Conservation (phyloP, 2,113 vertebrate genomes). For the Polypterus senegalus region DNA sequence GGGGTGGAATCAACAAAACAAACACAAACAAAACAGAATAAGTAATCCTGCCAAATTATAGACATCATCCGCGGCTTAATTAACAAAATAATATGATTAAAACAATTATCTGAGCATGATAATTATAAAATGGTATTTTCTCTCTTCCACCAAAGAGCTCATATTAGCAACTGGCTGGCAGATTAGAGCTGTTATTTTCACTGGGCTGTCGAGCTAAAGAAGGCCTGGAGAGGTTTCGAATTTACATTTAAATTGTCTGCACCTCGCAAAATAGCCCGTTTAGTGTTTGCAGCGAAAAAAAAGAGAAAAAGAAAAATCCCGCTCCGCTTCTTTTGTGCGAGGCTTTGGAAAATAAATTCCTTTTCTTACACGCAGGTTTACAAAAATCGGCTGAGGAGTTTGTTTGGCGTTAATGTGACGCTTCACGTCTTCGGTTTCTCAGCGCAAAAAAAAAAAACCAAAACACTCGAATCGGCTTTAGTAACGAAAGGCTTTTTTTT, state of each 20-base stretch:
- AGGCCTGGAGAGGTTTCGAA: constrained; percentile 12
- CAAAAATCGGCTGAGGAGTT: not conserved
- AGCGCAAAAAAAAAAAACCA: too few species aligned
- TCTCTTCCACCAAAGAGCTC: constrained; percentile 8
- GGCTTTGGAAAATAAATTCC: not conserved
- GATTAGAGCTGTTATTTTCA: constrained; percentile 14
- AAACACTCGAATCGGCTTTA: too few species aligned
- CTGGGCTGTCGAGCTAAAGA: constrained; percentile 5
- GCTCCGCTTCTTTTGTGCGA: not conserved
- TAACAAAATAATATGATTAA: constrained; percentile 12
- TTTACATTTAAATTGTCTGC: constrained; percentile 17
- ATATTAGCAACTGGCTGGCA: constrained; percentile 16
- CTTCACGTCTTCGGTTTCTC: too few species aligned
- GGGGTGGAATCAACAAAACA: constrained; percentile 3
- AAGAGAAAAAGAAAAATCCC: too few species aligned
- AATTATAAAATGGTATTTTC: constrained; percentile 14
- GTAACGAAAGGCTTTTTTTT: too few species aligned
- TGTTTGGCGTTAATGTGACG: too few species aligned
- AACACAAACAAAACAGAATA: constrained; percentile 2
- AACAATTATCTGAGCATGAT: constrained; percentile 12
- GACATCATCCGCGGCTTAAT: constrained; percentile 6
- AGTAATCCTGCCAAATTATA: constrained; percentile 3
- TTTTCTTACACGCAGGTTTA: not conserved
- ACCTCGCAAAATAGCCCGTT: constrained; percentile 11
- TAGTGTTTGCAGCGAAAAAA: not conserved